Base-by-base conservation (phyloP, 2,113 vertebrate species). In the Sinocyclocheilus rhinocerous region DNA sequence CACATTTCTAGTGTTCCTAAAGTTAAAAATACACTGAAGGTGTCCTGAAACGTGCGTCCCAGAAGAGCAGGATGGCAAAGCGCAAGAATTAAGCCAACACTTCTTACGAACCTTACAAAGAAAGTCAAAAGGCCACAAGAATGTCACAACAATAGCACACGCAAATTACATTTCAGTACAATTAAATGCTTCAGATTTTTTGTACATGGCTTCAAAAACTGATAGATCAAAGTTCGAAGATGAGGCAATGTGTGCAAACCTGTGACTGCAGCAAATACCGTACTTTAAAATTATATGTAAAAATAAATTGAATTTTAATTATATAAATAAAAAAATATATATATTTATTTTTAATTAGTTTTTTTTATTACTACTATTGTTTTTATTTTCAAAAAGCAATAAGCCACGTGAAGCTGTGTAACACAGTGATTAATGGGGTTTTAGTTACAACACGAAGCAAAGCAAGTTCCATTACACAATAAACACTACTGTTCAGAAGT, bases 1-100 rank as follows among this genome's bases (percentile, higher is more conserved):
- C 80, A 63, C 36, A 6, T 76, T 79, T 83, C 61, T 52, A 50
- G 48, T 26, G 76, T 83, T 88, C 82, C 83, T 39, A 20, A 8
- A 70, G 81, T 57, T 87, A 89, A 72, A 89, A 90, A 90, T 89
- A 89, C 36, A 36, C 36, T 11, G 42, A 90, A 88, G 88, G 90
- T 89, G 88, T 81, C 88, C 87, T 89, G 83, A 63, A 70, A 75
- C 59, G 2, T 48, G 2, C 1, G n/a, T 83, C 76, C 42, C 75
- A 45, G 69, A 42, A 80, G 61, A 87, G 24, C 29, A 22, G 55
- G 52, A 59, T 6, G 6, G n/a, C 45, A 81, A 26, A 29, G 63
- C 29, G 78, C 26, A 48, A 29, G 45, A 48, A 48, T 3, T 48
- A 12, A 48, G 45, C 45, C 45, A 61, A 59, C 70, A 48, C 39